Percentiles rank a stretch among this genome's conserved stretches.
Evolutionary conservation across 2,888 invertebrate genomes (phyloP).

Genomic region (Acanthosepion lycidas): DNA sequence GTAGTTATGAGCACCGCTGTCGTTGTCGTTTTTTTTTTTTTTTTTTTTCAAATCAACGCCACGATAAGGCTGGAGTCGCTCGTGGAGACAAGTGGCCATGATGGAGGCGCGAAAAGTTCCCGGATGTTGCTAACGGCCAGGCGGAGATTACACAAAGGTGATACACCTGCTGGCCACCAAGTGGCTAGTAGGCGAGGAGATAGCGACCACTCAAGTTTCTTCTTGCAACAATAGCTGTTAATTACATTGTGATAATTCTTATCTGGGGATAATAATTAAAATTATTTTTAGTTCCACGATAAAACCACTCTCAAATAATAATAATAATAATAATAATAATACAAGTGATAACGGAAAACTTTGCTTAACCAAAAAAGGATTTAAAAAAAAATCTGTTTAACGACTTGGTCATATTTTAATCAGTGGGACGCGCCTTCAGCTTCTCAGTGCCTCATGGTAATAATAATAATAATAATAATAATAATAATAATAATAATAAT

Average conservation of each 20-base stretch:
- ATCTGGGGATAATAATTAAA: not conserved
- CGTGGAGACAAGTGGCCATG: not conserved
- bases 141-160: constrained; percentile 3
- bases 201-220: not conserved
- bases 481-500: too few species aligned
- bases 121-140: not conserved
- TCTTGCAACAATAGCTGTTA: not conserved
- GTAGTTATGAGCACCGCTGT: not conserved
- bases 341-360: not conserved
- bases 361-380: too few species aligned
- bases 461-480: too few species aligned
- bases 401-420: too few species aligned
- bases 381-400: too few species aligned
- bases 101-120: not conserved
- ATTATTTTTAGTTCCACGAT: not conserved
- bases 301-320: not conserved
- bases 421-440: too few species aligned
- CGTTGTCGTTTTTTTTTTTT: not conserved
- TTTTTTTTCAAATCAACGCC: not conserved
- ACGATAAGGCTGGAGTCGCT: not conserved
- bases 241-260: not conserved
- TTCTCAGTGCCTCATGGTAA: too few species aligned
- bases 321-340: not conserved
- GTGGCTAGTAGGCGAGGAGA: not conserved
- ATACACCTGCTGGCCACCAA: constrained; percentile 2